Percentiles rank a stretch among this genome's conserved stretches.
phyloP scores from a whole-genome alignment of 2,797 vertebrate genomes.

The Trichosurus vulpecula region DNA sequence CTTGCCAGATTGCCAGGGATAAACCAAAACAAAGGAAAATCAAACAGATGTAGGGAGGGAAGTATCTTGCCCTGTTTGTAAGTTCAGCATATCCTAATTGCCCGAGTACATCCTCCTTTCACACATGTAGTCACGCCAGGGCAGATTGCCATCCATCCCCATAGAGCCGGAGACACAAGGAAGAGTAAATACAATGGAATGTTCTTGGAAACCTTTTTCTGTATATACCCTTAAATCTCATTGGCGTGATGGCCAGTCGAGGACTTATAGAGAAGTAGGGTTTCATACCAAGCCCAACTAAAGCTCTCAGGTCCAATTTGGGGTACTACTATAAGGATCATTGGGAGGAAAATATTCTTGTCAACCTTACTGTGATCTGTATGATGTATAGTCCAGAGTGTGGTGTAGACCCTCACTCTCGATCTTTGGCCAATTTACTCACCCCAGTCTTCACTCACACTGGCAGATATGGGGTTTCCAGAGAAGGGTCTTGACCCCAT shows the following conservation, averaged over 20 bases:
- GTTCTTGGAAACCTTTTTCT: not conserved
- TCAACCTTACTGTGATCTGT: not conserved
- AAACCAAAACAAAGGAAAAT: constrained; percentile 75
- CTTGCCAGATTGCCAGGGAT: constrained; percentile 78
- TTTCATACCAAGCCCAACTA: not conserved
- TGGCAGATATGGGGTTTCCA: not conserved
- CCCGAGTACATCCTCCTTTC: not conserved
- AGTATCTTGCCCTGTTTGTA: constrained; percentile 44
- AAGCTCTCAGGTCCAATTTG: not conserved
- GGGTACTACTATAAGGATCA: not conserved
- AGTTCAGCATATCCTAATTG: not conserved
- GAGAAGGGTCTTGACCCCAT: not conserved
- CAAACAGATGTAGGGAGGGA: constrained; percentile 69
- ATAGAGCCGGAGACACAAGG: constrained; percentile 16
- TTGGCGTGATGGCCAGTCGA: not conserved
- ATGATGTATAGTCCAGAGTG: not conserved
- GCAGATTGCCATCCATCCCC: not conserved
- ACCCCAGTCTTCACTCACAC: not conserved
- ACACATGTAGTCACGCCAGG: not conserved
- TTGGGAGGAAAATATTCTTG: not conserved
- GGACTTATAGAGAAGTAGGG: constrained; percentile 14
- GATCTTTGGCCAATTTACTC: not conserved
- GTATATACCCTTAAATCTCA: not conserved
- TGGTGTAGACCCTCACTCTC: not conserved
- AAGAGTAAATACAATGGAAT: not conserved